Conservation (phyloP, 2,113 vertebrate species). For the Cynoglossus semilaevis region DNA sequence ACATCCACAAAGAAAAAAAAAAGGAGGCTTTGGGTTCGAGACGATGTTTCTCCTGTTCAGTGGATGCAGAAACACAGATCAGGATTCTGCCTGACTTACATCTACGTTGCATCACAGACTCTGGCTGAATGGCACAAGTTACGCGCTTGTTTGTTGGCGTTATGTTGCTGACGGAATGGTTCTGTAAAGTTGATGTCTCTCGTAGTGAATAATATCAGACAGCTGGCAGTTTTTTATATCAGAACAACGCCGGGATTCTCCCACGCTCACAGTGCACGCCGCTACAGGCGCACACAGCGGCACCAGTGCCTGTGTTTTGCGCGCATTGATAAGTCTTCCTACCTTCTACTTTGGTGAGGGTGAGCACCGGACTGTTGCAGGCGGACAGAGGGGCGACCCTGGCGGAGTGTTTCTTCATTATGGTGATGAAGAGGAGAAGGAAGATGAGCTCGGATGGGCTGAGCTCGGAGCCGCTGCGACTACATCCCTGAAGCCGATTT, state of each 20-base stretch:
- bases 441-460: conserved; percentile 75
- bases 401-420: conserved; percentile 93
- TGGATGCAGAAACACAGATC: background rate
- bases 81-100: background rate
- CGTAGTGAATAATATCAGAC: background rate
- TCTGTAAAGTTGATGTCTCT: conserved; percentile 41
- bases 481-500: conserved; percentile 84
- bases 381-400: conserved; percentile 94
- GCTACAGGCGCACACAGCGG: too few species aligned
- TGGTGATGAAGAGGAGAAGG: conserved; percentile 43
- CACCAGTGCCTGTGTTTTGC: too few species aligned
- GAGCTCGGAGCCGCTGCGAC: conserved; percentile 80
- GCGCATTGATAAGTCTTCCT: conserved; percentile 44
- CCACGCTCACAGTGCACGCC: too few species aligned
- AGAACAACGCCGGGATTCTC: too few species aligned
- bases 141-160: conserved; percentile 3
- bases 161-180: background rate
- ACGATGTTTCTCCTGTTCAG: too few species aligned
- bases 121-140: conserved; percentile 27
- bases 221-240: too few species aligned
- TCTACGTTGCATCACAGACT: background rate
- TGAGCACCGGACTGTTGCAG: conserved; percentile 95
- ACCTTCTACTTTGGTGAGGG: conserved; percentile 98
- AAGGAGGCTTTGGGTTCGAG: too few species aligned
- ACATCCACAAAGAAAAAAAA: too few species aligned